These are phyloP conservation scores for Carterocephalus palaemon DNA, from an alignment of 2,888 invertebrate species.

Conservation along the genomic window DNA sequence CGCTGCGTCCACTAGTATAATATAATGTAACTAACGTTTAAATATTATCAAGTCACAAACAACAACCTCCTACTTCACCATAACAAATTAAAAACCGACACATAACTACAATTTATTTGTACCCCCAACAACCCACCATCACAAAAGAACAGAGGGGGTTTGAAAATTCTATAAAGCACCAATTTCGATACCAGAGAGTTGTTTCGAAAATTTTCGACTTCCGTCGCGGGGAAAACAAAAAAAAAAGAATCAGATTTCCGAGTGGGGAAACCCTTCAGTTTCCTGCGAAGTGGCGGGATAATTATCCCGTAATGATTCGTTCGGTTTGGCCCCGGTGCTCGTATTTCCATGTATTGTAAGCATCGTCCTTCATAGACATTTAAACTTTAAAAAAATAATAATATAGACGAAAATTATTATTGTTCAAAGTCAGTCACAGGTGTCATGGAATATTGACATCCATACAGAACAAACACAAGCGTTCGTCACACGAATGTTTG, in stretches of 20 bases:
- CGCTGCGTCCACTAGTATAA: no score
- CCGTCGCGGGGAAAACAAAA: slow-evolving; percentile 48
- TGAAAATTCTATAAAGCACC: slow-evolving; percentile 22
- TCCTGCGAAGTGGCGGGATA: slow-evolving; percentile 69
- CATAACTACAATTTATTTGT: slow-evolving; percentile 11
- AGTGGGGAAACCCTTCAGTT: slow-evolving; percentile 60
- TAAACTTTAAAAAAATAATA: no score
- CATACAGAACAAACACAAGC: no score
- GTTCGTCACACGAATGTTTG: no score
- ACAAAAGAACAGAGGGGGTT: slow-evolving; percentile 19
- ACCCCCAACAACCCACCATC: slow-evolving; percentile 8
- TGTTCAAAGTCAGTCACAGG: no score
- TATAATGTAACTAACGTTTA: no score
- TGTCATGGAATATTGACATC: no score
- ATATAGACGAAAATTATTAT: no score
- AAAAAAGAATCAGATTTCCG: slow-evolving; percentile 71
- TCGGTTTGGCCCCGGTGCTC: slow-evolving; percentile 61
- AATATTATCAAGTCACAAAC: no score
- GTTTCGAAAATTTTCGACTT: slow-evolving; percentile 52
- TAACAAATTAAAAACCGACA: no score
- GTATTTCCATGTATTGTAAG: slow-evolving; percentile 58
- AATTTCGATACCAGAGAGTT: slow-evolving; percentile 37
- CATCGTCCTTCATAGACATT: slow-evolving; percentile 23
- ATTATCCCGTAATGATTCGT: slow-evolving; percentile 74
- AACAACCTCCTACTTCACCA: no score